Evolutionary conservation across 2,797 vertebrate genomes (phyloP).

Genomic region (Triplophysa yarkandensis): DNA sequence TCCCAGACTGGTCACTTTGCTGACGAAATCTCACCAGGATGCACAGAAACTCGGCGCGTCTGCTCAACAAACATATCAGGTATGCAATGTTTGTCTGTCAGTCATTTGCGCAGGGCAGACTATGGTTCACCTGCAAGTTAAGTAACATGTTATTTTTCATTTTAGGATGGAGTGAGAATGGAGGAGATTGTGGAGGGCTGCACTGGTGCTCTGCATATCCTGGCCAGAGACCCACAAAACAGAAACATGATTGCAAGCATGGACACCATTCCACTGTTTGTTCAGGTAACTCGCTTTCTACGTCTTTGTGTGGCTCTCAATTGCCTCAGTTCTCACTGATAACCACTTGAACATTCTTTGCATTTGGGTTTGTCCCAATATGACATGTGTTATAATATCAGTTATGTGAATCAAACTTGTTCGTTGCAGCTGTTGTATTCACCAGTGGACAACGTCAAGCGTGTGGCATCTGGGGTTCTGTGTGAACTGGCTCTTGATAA

Average conservation of each 20-base stretch:
- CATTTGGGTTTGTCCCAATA: background rate
- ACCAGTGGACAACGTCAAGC: slow-evolving; percentile 94
- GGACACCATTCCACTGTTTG: slow-evolving; percentile 93
- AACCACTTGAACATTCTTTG: no score
- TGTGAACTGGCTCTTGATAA: slow-evolving; percentile 97
- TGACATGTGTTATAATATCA: no score
- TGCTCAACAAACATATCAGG: slow-evolving; percentile 91
- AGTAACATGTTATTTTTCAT: background rate
- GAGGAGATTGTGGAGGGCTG: slow-evolving; percentile 98
- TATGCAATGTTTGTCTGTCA: slow-evolving; percentile 49
- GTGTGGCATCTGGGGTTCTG: slow-evolving; percentile 88
- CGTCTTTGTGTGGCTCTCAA: no score
- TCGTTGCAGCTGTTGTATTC: slow-evolving; percentile 92
- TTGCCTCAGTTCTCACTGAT: no score
- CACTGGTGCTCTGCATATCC: slow-evolving; percentile 94
- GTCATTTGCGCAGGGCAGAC: background rate
- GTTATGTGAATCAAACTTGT: no score
- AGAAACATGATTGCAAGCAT: slow-evolving; percentile 86
- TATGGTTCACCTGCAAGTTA: background rate
- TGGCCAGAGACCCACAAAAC: slow-evolving; percentile 90
- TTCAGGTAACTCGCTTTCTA: slow-evolving; percentile 82
- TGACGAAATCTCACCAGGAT: slow-evolving; percentile 93
- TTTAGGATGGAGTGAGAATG: slow-evolving; percentile 95
- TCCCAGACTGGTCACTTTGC: slow-evolving; percentile 87
- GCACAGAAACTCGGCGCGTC: slow-evolving; percentile 88